Base-by-base conservation (phyloP, 2,888 invertebrate species). In the Auanema sp. region DNA sequence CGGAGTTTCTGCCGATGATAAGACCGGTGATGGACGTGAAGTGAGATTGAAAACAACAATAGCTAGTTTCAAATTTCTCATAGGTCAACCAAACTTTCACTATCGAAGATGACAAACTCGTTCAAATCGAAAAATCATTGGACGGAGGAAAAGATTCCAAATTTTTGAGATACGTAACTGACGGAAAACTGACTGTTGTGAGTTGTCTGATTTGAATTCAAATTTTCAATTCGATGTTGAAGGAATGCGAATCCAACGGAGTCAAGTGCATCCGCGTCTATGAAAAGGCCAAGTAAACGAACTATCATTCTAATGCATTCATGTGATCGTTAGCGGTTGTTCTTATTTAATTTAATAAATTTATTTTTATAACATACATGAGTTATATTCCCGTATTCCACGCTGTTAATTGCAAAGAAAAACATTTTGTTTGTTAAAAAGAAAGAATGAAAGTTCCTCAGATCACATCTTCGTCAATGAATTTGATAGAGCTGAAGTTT, bases 21-120 rank as follows among this genome's bases (percentile, higher is more conserved):
- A 72, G 59, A 83, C 83, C 40, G 75, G 77, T 43, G 83, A 83
- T 60, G 83, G 83, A 25, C 77, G 83, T 58, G 69, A 73, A 14
- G 70, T 82, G 23, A 76, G 65, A 60, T 33, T 23, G 21, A 47
- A 47, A 55, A 40, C 16, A n/a, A 23, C 18, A 52, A 23, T 47
- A 5, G 6, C 23, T 5, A 47, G 5, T 47, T 11, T 47, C 47
- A 40, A 42, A 14, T 54, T 50, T 14, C 1, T 66, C 71, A 65
- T 58, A 80, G 80, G 70, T 69, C 23, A 60, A 57, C 16, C 66
- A 52, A 63, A 65, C 65, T 24, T 80, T 79, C 72, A 72, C 71
- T 49, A 56, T 80, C 44, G 78, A 79, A 56, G 67, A 69, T 55
- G 76, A 73, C 59, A 76, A 75, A 59, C 76, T 82, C 44, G 64